phyloP scores from a whole-genome alignment of 2,797 vertebrate genomes.

The Fistularia tabacaria region DNA sequence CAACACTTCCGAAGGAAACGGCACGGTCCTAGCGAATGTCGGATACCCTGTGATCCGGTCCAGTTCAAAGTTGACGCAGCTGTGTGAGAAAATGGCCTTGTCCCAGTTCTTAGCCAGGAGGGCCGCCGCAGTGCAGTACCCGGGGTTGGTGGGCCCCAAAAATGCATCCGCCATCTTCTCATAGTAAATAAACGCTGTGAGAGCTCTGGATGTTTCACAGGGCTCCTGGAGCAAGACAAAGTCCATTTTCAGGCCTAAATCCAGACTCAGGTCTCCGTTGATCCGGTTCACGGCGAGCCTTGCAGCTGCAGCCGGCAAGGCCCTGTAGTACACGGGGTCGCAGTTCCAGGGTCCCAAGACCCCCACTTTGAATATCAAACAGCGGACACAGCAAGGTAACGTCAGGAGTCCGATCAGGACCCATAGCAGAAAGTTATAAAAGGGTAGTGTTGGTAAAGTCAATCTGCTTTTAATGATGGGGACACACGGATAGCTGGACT shows the following conservation, averaged over 20 bases:
- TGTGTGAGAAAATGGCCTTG: constrained; percentile 74
- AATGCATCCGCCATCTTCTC: constrained; percentile 66
- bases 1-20: constrained; percentile 66
- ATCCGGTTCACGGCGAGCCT: constrained; percentile 70
- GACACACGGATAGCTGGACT: constrained; percentile 50
- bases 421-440: constrained; percentile 67
- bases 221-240: constrained; percentile 70
- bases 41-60: constrained; percentile 64
- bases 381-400: constrained; percentile 68
- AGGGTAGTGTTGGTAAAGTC: constrained; percentile 43
- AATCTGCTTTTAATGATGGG: constrained; percentile 47
- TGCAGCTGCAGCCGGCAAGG: constrained; percentile 66
- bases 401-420: constrained; percentile 69
- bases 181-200: constrained; percentile 70
- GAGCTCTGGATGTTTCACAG: constrained; percentile 77
- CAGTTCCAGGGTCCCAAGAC: constrained; percentile 80
- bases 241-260: constrained; percentile 65
- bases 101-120: constrained; percentile 78
- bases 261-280: constrained; percentile 61
- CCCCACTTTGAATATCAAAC: constrained; percentile 77
- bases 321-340: constrained; percentile 68
- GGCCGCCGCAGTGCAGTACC: constrained; percentile 77
- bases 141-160: constrained; percentile 74
- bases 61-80: constrained; percentile 75
- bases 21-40: constrained; percentile 68